A percentile compares a stretch with the other conserved stretches of the same genome.
These are phyloP conservation scores for Leucophora obtusa DNA, from an alignment of 2,888 invertebrate genomes.

Conservation along the genomic window DNA sequence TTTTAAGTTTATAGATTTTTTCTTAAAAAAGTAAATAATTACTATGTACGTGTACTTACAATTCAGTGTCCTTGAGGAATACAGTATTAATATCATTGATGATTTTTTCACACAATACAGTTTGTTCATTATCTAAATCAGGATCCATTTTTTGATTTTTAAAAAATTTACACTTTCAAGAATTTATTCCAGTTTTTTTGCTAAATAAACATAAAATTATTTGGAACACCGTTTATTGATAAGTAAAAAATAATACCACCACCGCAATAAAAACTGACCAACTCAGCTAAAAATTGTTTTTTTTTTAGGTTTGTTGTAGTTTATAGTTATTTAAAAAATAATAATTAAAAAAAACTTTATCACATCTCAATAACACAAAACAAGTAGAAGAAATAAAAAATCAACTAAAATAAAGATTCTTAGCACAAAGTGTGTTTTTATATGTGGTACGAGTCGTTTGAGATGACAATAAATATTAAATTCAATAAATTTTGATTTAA, in stretches of 20 bases:
- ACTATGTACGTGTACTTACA: slow-evolving; percentile 82
- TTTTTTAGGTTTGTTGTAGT: slow-evolving; percentile 14
- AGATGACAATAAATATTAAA: slow-evolving; percentile 60
- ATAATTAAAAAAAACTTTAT: slow-evolving; percentile 41
- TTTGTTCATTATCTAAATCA: slow-evolving; percentile 81
- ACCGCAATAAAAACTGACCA: slow-evolving; percentile 22
- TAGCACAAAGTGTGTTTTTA: slow-evolving; percentile 14
- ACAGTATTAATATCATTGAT: slow-evolving; percentile 87
- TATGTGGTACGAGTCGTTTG: slow-evolving; percentile 32
- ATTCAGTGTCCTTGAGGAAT: slow-evolving; percentile 85
- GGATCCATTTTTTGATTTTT: slow-evolving; percentile 32
- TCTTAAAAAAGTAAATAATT: background rate
- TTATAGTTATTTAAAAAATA: slow-evolving; percentile 24
- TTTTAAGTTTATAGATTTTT: too few relatives aligned
- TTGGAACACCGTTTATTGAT: slow-evolving; percentile 24
- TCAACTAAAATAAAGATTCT: slow-evolving; percentile 11
- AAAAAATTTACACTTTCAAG: background rate
- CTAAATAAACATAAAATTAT: slow-evolving; percentile 31
- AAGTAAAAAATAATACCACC: slow-evolving; percentile 27
- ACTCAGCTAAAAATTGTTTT: slow-evolving; percentile 35
- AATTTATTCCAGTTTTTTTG: slow-evolving; percentile 11
- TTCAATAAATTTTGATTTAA: slow-evolving; percentile 63
- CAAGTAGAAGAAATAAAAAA: slow-evolving; percentile 7
- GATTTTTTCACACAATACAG: slow-evolving; percentile 89
- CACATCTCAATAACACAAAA: slow-evolving; percentile 29